These are phyloP conservation scores for Drosophila birchii DNA, from an alignment of 2,888 invertebrate species.

Conservation along the genomic window DNA sequence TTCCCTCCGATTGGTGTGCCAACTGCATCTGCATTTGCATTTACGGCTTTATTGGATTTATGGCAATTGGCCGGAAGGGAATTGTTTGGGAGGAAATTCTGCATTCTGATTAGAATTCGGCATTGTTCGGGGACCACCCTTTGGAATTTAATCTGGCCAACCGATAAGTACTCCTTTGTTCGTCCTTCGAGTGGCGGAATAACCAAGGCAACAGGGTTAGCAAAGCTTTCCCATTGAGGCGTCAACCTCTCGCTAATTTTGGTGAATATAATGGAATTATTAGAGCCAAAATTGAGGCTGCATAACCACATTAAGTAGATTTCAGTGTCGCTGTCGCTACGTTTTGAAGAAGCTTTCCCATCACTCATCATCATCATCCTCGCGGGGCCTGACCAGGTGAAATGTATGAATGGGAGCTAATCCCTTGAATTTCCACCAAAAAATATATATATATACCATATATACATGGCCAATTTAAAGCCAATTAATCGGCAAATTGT, in stretches of 20 bases:
- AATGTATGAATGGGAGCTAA: slow-evolving; percentile 31
- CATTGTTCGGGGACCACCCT: slow-evolving; percentile 13
- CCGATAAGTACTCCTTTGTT: slow-evolving; percentile 4
- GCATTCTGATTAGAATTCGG: slow-evolving; percentile 32
- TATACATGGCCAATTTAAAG: slow-evolving; percentile 44
- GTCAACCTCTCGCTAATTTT: background rate
- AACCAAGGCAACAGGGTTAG: background rate
- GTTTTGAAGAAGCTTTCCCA: slow-evolving; percentile 31
- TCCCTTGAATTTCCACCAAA: slow-evolving; percentile 51
- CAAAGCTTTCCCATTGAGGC: slow-evolving; percentile 14
- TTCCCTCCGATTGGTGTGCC: slow-evolving; percentile 23
- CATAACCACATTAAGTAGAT: slow-evolving; percentile 46
- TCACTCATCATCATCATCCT: slow-evolving; percentile 15
- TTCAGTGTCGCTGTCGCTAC: slow-evolving; percentile 44
- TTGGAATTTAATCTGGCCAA: slow-evolving; percentile 11
- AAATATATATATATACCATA: background rate
- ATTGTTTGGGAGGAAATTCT: slow-evolving; percentile 39
- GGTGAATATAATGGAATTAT: slow-evolving; percentile 20
- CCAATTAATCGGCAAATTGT: slow-evolving; percentile 60
- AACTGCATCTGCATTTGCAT: slow-evolving; percentile 60
- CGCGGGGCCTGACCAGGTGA: slow-evolving; percentile 11
- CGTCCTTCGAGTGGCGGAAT: background rate
- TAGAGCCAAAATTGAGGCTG: slow-evolving; percentile 24
- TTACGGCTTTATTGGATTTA: slow-evolving; percentile 68
- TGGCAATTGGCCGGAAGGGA: slow-evolving; percentile 62